phyloP scores from a whole-genome alignment of 2,888 invertebrate genomes.

The Oegoconia quadripuncta region DNA sequence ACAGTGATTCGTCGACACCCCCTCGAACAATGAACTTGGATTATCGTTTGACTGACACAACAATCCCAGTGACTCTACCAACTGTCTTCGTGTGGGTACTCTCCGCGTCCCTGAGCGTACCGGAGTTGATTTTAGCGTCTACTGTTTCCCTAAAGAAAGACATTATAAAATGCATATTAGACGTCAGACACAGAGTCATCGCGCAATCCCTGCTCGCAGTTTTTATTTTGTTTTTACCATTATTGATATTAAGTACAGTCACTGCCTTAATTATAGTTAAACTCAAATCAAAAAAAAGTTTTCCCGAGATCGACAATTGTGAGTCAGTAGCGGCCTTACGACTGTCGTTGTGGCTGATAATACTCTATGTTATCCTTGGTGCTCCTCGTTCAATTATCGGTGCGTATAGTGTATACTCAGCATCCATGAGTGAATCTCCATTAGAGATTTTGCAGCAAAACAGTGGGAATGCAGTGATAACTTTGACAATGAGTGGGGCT shows the following conservation, averaged over 20 bases:
- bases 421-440: constrained; percentile 32
- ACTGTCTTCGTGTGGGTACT: constrained; percentile 79
- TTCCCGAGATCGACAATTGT: constrained; percentile 33
- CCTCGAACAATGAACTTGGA: constrained; percentile 76
- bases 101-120: constrained; percentile 78
- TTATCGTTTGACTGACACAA: constrained; percentile 63
- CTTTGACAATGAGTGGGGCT: constrained; percentile 44
- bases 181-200: constrained; percentile 66
- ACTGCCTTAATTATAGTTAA: constrained; percentile 47
- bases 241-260: constrained; percentile 47
- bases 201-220: constrained; percentile 61
- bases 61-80: constrained; percentile 73
- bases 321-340: constrained; percentile 54
- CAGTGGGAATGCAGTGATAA: constrained; percentile 34
- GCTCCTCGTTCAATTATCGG: constrained; percentile 53
- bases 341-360: constrained; percentile 57
- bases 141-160: constrained; percentile 56
- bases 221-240: constrained; percentile 60
- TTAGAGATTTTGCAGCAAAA: constrained; percentile 32
- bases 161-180: constrained; percentile 68
- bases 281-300: constrained; percentile 43
- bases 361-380: constrained; percentile 50
- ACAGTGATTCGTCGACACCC: constrained; percentile 65
- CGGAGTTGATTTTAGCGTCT: constrained; percentile 76
- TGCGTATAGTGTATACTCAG: constrained; percentile 49